Evolutionary conservation across 2,888 invertebrate genomes (phyloP).

Genomic region (Hipparchia semele): DNA sequence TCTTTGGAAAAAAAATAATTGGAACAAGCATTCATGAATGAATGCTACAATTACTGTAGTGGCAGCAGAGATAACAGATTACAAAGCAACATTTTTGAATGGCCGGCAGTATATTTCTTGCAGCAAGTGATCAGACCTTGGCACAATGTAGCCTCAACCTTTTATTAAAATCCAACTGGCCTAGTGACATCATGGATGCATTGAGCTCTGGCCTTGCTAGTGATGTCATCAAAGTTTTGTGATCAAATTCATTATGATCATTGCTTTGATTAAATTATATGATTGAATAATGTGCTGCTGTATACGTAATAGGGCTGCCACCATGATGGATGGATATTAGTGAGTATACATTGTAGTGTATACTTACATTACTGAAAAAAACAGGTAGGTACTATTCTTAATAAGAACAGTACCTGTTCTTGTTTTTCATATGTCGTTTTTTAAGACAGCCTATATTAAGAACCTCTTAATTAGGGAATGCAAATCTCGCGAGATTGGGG

Average conservation of each 20-base stretch:
- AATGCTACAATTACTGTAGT: neutral
- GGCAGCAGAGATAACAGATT: neutral
- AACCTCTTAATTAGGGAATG: too few species aligned
- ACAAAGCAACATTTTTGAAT: slow-evolving; percentile 13
- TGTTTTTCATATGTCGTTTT: too few species aligned
- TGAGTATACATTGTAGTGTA: too few species aligned
- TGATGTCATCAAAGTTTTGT: slow-evolving; percentile 43
- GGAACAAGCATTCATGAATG: neutral
- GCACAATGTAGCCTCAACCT: slow-evolving; percentile 38
- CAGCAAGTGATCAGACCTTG: slow-evolving; percentile 26
- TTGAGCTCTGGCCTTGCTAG: slow-evolving; percentile 40
- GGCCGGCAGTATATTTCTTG: slow-evolving; percentile 3
- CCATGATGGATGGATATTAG: neutral
- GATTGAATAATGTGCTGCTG: neutral
- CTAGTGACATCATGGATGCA: slow-evolving; percentile 46
- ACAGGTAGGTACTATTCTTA: too few species aligned
- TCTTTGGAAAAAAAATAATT: neutral
- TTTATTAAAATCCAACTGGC: slow-evolving; percentile 39
- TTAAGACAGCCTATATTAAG: too few species aligned
- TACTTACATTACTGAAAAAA: too few species aligned
- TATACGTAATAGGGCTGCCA: neutral
- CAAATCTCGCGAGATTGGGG: too few species aligned
- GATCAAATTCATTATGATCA: slow-evolving; percentile 23
- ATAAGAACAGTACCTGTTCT: too few species aligned
- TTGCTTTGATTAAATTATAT: slow-evolving; percentile 10